phyloP scores from a whole-genome alignment of 1,140 invertebrate genomes.

The Polyergus mexicanus region DNA sequence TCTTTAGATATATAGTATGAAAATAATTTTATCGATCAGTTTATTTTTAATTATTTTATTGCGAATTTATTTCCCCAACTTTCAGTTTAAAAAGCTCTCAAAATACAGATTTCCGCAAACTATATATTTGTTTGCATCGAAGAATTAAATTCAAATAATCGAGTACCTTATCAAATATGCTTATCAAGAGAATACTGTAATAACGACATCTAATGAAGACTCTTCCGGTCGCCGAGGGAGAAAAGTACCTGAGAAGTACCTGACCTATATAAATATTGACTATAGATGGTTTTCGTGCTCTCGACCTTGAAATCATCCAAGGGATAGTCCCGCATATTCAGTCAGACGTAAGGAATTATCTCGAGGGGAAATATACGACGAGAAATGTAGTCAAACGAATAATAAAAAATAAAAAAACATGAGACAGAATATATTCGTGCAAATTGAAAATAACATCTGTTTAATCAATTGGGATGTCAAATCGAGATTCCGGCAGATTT shows the following conservation, averaged over 20 bases:
- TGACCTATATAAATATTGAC: slow-evolving; percentile 55
- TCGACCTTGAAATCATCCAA: slow-evolving; percentile 44
- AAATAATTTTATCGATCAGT: neutral
- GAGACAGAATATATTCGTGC: neutral
- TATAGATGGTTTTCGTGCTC: slow-evolving; percentile 15
- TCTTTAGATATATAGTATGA: neutral
- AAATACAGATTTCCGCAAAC: neutral
- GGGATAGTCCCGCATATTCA: slow-evolving; percentile 28
- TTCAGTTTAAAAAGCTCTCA: neutral
- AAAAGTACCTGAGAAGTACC: slow-evolving; percentile 9
- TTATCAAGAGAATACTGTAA: slow-evolving; percentile 41
- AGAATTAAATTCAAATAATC: slow-evolving; percentile 3
- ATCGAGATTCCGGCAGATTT: neutral
- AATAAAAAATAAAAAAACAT: too few species aligned
- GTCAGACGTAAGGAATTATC: neutral
- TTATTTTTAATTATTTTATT: neutral
- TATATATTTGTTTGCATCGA: neutral
- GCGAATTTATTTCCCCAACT: neutral
- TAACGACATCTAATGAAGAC: slow-evolving; percentile 44
- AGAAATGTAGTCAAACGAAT: neutral
- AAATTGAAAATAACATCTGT: slow-evolving; percentile 2
- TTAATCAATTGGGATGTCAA: slow-evolving; percentile 10
- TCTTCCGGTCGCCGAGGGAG: neutral
- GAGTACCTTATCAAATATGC: slow-evolving; percentile 37
- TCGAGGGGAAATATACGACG: neutral